Conservation (phyloP, 2,113 vertebrate species). For the Eulemur macaco region DNA sequence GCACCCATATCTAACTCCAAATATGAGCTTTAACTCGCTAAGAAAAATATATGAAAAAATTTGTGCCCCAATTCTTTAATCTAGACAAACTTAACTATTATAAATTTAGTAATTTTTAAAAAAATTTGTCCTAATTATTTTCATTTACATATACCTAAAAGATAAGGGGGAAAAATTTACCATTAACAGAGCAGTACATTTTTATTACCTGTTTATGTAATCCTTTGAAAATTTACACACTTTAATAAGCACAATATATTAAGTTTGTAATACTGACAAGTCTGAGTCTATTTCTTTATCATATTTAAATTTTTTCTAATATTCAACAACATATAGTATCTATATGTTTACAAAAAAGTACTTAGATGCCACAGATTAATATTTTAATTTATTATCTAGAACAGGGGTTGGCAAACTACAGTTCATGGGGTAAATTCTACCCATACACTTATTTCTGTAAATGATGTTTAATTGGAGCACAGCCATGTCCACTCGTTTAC, state of each 20-base stretch:
- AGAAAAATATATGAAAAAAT: slow-evolving; percentile 32
- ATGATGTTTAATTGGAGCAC: background rate
- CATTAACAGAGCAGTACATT: background rate
- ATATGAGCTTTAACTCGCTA: background rate
- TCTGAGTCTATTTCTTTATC: background rate
- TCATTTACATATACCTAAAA: background rate
- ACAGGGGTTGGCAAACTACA: background rate
- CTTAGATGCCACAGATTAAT: background rate
- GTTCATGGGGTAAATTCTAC: background rate
- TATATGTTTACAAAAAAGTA: background rate
- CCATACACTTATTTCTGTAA: background rate
- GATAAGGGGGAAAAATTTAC: background rate
- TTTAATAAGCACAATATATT: slow-evolving; percentile 19
- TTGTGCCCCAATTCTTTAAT: background rate
- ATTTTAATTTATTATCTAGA: slow-evolving; percentile 15
- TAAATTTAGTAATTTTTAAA: background rate
- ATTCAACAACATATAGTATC: background rate
- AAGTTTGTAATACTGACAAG: background rate
- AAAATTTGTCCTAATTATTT: background rate
- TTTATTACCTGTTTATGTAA: slow-evolving; percentile 9
- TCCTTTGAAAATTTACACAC: background rate
- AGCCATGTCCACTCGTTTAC: background rate
- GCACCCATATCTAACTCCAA: background rate
- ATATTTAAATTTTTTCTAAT: slow-evolving; percentile 12
- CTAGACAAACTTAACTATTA: background rate